These are phyloP conservation scores for Stigmatopora nigra DNA, from an alignment of 2,113 vertebrate genomes.

Conservation along the genomic window DNA sequence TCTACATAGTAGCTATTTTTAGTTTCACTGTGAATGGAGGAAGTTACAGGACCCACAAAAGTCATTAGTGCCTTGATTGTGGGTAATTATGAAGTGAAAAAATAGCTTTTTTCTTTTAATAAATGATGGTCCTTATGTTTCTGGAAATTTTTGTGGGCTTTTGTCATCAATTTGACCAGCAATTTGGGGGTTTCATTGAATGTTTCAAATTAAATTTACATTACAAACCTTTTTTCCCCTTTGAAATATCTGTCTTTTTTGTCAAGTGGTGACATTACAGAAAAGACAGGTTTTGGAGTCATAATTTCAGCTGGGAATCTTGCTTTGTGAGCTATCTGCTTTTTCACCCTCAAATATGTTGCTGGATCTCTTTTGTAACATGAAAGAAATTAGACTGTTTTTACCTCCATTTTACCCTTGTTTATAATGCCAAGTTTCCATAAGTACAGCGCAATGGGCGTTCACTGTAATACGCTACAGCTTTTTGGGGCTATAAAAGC, in stretches of 20 bases:
- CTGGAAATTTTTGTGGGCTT: background rate
- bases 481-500: conserved; percentile 59
- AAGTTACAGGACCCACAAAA: conserved; percentile 41
- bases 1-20: conserved; percentile 47
- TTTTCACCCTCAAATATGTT: conserved; percentile 48
- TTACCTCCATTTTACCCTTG: conserved; percentile 48
- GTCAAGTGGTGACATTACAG: background rate
- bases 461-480: conserved; percentile 51
- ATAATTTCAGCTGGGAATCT: conserved; percentile 22
- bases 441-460: conserved; percentile 57
- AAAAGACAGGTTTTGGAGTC: conserved; percentile 15
- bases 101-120: background rate
- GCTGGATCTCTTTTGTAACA: conserved; percentile 47
- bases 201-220: conserved; percentile 33
- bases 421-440: conserved; percentile 68
- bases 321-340: conserved; percentile 27
- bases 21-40: conserved; percentile 35
- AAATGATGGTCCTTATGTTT: background rate
- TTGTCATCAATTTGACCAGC: conserved; percentile 26
- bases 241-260: background rate
- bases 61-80: conserved; percentile 41
- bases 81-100: conserved; percentile 32
- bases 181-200: conserved; percentile 40
- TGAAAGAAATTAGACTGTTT: conserved; percentile 44
- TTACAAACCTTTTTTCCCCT: background rate